Evolutionary conservation across 1,140 invertebrate species (phyloP).

Genomic region (Lordiphosa stackelbergi): DNA sequence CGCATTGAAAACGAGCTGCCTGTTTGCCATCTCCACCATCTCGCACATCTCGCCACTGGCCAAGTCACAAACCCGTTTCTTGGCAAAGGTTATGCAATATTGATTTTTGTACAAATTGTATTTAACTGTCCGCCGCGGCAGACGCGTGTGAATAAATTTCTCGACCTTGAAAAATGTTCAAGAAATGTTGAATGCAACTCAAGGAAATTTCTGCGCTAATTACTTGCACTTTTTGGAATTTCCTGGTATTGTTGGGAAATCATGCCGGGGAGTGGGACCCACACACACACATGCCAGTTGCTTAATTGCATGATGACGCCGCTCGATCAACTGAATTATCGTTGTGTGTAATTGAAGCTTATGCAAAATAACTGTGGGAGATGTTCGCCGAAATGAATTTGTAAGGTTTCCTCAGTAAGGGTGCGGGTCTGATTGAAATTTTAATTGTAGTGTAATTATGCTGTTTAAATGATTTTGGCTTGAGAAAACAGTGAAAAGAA

Average conservation of each 20-base stretch:
- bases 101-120: conserved; percentile 39
- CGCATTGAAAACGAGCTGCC: conserved; percentile 41
- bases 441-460: conserved; percentile 4
- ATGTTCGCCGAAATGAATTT: conserved; percentile 9
- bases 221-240: conserved; percentile 40
- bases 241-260: conserved; percentile 55
- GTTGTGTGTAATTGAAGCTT: conserved; percentile 25
- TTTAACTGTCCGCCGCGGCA: conserved; percentile 4
- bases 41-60: conserved; percentile 7
- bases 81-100: conserved; percentile 61
- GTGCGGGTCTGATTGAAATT: conserved; percentile 10
- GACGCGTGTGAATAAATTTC: conserved; percentile 56
- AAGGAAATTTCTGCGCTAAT: conserved; percentile 18
- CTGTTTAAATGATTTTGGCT: conserved; percentile 25
- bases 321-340: conserved; percentile 28
- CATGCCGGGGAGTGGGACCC: neutral
- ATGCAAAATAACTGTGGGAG: conserved; percentile 25
- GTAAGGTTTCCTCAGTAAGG: conserved; percentile 6
- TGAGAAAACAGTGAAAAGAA: neutral
- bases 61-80: conserved; percentile 53
- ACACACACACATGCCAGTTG: conserved; percentile 15
- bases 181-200: conserved; percentile 20
- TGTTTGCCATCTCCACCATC: conserved; percentile 3
- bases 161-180: conserved; percentile 51
- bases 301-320: conserved; percentile 49